A percentile compares a stretch with the other conserved stretches of the same genome.
Evolutionary conservation across 2,113 vertebrate genomes (phyloP).

Genomic region (Lepus europaeus): DNA sequence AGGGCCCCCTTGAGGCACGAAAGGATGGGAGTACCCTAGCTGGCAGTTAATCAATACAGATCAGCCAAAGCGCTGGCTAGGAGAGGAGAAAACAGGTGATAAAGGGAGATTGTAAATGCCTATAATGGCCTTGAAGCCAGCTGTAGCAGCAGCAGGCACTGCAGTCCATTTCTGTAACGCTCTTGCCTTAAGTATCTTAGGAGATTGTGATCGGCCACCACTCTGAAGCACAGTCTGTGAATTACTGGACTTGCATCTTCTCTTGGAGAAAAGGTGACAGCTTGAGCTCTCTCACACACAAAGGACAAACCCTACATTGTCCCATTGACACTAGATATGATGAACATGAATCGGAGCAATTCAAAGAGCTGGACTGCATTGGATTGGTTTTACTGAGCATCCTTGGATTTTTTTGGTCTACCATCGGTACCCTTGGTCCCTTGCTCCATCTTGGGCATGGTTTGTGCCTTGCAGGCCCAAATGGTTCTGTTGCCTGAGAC

Average conservation of each 20-base stretch:
- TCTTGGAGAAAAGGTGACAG: neutral
- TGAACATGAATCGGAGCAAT: neutral
- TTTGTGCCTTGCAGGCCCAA: neutral
- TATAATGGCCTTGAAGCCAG: neutral
- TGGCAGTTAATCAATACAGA: neutral
- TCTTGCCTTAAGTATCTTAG: neutral
- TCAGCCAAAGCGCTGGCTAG: neutral
- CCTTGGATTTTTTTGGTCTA: neutral
- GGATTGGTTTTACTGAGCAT: neutral
- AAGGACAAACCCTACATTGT: neutral
- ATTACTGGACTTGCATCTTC: neutral
- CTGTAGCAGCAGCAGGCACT: neutral
- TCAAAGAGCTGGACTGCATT: neutral
- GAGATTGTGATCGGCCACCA: neutral
- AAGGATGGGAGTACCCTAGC: neutral
- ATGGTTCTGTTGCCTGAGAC: neutral
- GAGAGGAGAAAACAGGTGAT: neutral
- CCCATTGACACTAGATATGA: neutral
- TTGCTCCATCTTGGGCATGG: neutral
- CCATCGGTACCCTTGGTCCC: neutral
- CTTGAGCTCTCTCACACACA: neutral
- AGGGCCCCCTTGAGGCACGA: neutral
- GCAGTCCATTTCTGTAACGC: neutral
- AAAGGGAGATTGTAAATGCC: neutral
- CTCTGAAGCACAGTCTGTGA: constrained; percentile 37